A percentile compares a stretch with the other conserved stretches of the same genome.
Conservation (phyloP, 2,888 invertebrate genomes). For the Megastigmus dorsalis region DNA sequence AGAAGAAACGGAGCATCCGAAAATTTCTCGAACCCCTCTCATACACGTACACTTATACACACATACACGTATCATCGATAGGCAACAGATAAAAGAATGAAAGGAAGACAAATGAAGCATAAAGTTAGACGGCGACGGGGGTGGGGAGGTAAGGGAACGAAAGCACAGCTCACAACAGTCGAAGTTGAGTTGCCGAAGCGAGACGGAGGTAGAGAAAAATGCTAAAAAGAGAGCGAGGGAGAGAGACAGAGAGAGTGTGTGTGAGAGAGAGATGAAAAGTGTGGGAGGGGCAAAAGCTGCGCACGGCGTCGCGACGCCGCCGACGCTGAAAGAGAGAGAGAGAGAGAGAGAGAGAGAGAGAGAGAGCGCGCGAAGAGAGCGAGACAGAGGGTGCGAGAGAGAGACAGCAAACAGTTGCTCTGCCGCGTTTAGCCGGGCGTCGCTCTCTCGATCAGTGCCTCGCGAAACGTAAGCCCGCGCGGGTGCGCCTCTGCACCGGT, state of each 20-base stretch:
- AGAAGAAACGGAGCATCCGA: too few species aligned
- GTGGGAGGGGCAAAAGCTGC: constrained; percentile 48
- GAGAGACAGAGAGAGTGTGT: not conserved
- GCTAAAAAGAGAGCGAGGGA: constrained; percentile 29
- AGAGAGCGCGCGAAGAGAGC: not conserved
- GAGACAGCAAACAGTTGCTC: not conserved
- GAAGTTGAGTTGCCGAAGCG: constrained; percentile 12
- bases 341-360: constrained; percentile 1
- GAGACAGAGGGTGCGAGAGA: not conserved
- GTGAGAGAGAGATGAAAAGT: not conserved
- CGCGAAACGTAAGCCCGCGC: constrained; percentile 46
- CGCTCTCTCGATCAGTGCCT: constrained; percentile 51
- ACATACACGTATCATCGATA: not conserved
- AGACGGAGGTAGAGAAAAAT: not conserved
- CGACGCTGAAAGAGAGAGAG: not conserved
- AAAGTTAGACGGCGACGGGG: too few species aligned
- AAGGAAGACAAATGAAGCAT: constrained; percentile 16
- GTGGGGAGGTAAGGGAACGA: constrained; percentile 29
- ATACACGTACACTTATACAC: not conserved
- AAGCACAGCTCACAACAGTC: not conserved
- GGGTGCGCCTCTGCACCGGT: constrained; percentile 29
- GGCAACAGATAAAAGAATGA: not conserved
- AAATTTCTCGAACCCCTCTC: not conserved
- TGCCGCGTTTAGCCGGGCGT: constrained; percentile 52
- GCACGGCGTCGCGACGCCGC: constrained; percentile 50